Conservation (phyloP, 2,888 invertebrate species). For the Pimpla rufipes region DNA sequence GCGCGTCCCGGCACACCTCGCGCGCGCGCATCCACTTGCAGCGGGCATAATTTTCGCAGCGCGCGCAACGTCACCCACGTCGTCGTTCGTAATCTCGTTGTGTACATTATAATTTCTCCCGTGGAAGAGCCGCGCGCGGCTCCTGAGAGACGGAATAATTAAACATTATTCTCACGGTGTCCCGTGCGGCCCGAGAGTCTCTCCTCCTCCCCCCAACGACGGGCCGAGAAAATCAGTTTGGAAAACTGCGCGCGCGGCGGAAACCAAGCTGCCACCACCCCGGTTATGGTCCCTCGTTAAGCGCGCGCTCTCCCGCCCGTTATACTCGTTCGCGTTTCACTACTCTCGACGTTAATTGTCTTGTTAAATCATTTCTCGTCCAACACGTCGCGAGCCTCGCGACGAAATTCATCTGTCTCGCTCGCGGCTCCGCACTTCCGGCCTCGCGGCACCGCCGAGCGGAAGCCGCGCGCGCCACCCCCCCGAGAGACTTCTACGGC, state of each 20-base stretch:
- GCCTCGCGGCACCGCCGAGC: no score
- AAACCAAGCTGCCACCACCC: constrained; percentile 51
- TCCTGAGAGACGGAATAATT: neutral
- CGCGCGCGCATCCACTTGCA: neutral
- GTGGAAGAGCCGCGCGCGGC: neutral
- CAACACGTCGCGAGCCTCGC: constrained; percentile 42
- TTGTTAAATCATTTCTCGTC: constrained; percentile 69
- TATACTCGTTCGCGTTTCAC: constrained; percentile 60
- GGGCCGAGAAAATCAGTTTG: constrained; percentile 60
- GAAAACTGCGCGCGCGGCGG: constrained; percentile 56
- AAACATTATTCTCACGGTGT: constrained; percentile 9
- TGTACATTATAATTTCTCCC: neutral
- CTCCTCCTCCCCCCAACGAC: neutral
- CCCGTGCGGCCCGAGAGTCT: neutral
- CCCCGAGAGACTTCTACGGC: no score
- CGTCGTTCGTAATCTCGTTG: neutral
- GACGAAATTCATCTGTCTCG: constrained; percentile 44
- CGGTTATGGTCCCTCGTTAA: constrained; percentile 67
- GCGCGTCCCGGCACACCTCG: constrained; percentile 3
- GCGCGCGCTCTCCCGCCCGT: constrained; percentile 54
- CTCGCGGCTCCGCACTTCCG: neutral
- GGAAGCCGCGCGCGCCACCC: no score
- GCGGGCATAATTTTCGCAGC: neutral
- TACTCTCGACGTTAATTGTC: constrained; percentile 67
- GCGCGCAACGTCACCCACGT: neutral